Evolutionary conservation across 2,113 vertebrate genomes (phyloP).

Genomic region (Tricholaema leucomelas): DNA sequence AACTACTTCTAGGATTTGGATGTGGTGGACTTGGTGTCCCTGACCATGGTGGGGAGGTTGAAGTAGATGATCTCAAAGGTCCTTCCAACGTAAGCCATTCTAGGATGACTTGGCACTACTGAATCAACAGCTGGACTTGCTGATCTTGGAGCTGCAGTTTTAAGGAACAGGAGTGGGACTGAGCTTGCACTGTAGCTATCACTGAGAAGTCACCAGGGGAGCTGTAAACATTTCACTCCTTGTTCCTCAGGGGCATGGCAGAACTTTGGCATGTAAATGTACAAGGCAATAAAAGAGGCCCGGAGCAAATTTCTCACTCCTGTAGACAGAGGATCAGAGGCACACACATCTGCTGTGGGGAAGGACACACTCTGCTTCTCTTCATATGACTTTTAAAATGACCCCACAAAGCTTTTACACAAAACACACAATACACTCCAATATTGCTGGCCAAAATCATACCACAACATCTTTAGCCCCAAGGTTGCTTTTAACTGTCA

Average conservation of each 20-base stretch:
- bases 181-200: background rate
- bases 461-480: background rate
- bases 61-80: too few relatives aligned
- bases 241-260: background rate
- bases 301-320: constrained; percentile 32
- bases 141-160: background rate
- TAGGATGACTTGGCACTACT: too few relatives aligned
- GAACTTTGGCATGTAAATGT: background rate
- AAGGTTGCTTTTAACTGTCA: background rate
- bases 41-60: too few relatives aligned
- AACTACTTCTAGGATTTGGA: background rate
- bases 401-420: constrained; percentile 25
- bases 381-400: background rate
- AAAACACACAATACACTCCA: background rate
- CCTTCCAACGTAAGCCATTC: too few relatives aligned
- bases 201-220: background rate
- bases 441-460: background rate
- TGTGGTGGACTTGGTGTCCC: too few relatives aligned
- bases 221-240: background rate
- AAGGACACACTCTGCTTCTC: background rate
- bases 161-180: background rate
- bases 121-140: too few relatives aligned
- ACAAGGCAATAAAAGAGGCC: background rate
- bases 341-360: background rate
- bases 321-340: background rate